Percentiles rank a stretch among this genome's conserved stretches.
These are phyloP conservation scores for Helarctos malayanus DNA, from an alignment of 2,797 vertebrate genomes.

Conservation along the genomic window DNA sequence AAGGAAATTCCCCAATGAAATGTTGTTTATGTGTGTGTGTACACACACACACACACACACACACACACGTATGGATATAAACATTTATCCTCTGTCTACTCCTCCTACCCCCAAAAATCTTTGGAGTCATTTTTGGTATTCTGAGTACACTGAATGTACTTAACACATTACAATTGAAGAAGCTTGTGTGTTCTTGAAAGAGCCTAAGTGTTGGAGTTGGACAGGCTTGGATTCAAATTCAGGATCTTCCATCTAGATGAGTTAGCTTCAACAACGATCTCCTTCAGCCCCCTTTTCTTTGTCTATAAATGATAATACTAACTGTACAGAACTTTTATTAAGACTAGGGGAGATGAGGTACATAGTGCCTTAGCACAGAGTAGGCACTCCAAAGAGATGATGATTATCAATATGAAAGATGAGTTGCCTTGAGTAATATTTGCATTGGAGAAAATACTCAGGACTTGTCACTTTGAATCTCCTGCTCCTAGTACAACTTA, in stretches of 20 bases:
- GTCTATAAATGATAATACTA: background rate
- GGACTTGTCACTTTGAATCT: background rate
- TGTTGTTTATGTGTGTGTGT: background rate
- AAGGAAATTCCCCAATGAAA: conserved; percentile 34
- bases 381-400: background rate
- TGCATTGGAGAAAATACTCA: background rate
- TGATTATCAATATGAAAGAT: background rate
- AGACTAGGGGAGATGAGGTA: background rate
- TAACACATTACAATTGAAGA: background rate
- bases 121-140: background rate
- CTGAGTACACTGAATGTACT: background rate
- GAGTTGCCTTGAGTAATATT: background rate
- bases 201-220: background rate
- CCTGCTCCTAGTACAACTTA: background rate
- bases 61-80: background rate
- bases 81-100: background rate
- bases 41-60: background rate
- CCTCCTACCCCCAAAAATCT: background rate
- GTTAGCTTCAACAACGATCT: background rate
- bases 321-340: background rate
- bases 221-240: conserved; percentile 34
- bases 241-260: background rate
- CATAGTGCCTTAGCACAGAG: background rate
- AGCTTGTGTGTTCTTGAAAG: background rate
- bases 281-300: background rate